These are phyloP conservation scores for Holothuria scabra DNA, from an alignment of 53 echinoderm and acorn worm genomes.

Conservation along the genomic window DNA sequence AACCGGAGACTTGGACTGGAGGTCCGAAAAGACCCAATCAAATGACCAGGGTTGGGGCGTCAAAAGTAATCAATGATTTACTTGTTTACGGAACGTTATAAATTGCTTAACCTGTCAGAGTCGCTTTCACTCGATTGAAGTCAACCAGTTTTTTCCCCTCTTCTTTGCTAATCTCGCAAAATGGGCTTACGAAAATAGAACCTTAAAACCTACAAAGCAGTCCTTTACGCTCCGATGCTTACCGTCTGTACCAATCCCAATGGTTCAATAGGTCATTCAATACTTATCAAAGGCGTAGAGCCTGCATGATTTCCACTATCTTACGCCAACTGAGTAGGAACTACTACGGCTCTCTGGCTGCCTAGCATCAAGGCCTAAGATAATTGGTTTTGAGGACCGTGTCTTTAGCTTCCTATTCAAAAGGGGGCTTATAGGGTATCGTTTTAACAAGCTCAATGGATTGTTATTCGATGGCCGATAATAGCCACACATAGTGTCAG, in stretches of 20 bases:
- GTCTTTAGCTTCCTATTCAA: neutral
- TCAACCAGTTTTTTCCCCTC: neutral
- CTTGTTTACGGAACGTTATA: conserved; percentile 26
- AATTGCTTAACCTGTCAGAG: conserved; percentile 34
- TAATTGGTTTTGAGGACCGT: conserved; percentile 32
- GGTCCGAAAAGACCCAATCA: too few relatives aligned
- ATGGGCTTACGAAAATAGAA: neutral
- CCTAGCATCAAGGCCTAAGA: conserved; percentile 1
- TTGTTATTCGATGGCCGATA: conserved; percentile 8
- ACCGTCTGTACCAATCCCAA: too few relatives aligned
- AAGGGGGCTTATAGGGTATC: conserved; percentile 24
- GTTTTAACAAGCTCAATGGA: conserved; percentile 30
- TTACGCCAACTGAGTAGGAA: too few relatives aligned
- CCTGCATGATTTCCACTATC: too few relatives aligned
- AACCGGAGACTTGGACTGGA: too few relatives aligned
- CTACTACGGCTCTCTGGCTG: too few relatives aligned
- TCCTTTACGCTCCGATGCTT: neutral
- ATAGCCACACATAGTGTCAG: too few relatives aligned
- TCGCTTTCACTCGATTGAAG: neutral
- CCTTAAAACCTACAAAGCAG: neutral
- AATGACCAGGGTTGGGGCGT: neutral
- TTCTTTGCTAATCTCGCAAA: conserved; percentile 5
- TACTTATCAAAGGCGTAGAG: too few relatives aligned
- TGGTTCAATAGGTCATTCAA: too few relatives aligned
- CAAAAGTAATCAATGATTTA: conserved; percentile 17